Evolutionary conservation across 2,888 invertebrate genomes (phyloP).

Genomic region (Caenorhabditis sulstoni): DNA sequence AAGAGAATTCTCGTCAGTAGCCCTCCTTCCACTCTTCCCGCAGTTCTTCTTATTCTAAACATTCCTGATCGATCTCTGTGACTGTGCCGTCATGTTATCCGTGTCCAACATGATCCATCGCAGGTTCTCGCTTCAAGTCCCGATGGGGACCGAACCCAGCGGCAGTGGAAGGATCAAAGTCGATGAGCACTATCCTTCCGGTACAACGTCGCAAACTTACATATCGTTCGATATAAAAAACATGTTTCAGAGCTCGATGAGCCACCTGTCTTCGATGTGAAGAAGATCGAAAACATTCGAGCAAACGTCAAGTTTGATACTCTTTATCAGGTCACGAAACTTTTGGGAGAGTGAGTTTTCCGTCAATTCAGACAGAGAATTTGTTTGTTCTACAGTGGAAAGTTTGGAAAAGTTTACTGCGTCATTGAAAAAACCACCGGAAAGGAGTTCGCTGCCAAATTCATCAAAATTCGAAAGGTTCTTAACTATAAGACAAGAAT

Average conservation of each 20-base stretch:
- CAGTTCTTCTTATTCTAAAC: neutral
- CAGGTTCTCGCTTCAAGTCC: conserved; percentile 64
- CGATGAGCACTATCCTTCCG: conserved; percentile 66
- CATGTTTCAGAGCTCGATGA: conserved; percentile 71
- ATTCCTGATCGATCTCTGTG: neutral
- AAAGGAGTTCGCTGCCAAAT: conserved; percentile 89
- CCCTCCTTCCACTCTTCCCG: neutral
- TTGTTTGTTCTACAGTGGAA: conserved; percentile 81
- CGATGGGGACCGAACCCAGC: conserved; percentile 65
- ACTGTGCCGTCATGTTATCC: neutral
- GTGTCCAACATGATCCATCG: conserved; percentile 38
- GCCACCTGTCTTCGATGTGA: conserved; percentile 76
- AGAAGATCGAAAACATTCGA: conserved; percentile 72
- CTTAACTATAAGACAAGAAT: too few species aligned
- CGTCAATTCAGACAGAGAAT: neutral
- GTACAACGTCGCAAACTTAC: conserved; percentile 10
- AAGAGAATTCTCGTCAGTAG: neutral
- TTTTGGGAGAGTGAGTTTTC: conserved; percentile 74
- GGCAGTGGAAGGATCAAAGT: conserved; percentile 64
- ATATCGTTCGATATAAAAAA: neutral
- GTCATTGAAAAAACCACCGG: conserved; percentile 85
- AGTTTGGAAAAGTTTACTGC: conserved; percentile 83
- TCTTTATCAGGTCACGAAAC: conserved; percentile 72
- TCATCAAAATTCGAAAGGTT: conserved; percentile 82
- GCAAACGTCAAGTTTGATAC: conserved; percentile 77